Conservation (phyloP, 1,140 invertebrate genomes). For the Aphaenogaster rudis region DNA sequence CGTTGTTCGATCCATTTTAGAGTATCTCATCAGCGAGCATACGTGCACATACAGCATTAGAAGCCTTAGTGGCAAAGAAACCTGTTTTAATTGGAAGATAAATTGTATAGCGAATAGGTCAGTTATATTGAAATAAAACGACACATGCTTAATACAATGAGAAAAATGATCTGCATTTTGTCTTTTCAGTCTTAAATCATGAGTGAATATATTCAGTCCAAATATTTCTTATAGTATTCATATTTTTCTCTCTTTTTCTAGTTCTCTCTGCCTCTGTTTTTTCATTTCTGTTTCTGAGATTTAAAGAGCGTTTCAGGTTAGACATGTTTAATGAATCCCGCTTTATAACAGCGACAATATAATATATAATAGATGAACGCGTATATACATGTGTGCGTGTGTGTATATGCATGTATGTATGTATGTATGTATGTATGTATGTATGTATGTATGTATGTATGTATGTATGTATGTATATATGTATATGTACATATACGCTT, state of each 20-base stretch:
- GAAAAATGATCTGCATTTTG: constrained; percentile 75
- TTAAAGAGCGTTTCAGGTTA: constrained; percentile 19
- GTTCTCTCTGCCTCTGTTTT: background rate
- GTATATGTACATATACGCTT: background rate
- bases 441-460: background rate
- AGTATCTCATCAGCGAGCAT: constrained; percentile 56
- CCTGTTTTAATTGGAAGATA: constrained; percentile 78
- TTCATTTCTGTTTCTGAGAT: constrained; percentile 23
- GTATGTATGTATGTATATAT: background rate
- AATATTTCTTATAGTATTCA: constrained; percentile 41
- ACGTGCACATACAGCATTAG: constrained; percentile 66
- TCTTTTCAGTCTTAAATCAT: constrained; percentile 75
- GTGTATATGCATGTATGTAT: background rate
- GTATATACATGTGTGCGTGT: background rate
- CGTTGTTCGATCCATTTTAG: constrained; percentile 46
- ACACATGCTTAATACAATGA: constrained; percentile 78
- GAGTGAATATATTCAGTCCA: constrained; percentile 44
- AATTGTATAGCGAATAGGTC: constrained; percentile 84
- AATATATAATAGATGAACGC: constrained; percentile 12
- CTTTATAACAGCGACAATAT: constrained; percentile 35
- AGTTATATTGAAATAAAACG: constrained; percentile 83
- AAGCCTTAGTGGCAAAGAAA: constrained; percentile 70
- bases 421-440: background rate
- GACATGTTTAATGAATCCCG: background rate
- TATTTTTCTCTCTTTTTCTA: constrained; percentile 46